Evolutionary conservation across 2,888 invertebrate species (phyloP), one percentile per base, ranked within the genome.

Genomic region (Limnephilus rhombicus): DNA sequence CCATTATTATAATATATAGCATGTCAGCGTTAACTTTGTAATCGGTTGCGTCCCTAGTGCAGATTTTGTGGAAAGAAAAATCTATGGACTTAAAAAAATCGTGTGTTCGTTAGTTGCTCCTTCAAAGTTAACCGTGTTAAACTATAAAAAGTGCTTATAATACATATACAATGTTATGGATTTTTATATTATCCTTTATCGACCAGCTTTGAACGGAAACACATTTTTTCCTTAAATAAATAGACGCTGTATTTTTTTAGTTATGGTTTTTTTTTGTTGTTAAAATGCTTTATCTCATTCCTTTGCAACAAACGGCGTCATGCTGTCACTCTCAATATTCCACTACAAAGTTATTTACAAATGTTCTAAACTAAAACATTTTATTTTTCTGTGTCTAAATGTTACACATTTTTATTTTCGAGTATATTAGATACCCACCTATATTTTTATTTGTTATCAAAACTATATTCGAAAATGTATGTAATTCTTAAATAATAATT

Each of bases 401-500:
- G 18, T 18, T 53, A 53, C 53, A 68, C 68, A 68, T 68, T 68
- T 68, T 68, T 68, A 24, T 18, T 68, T 68, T 68, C 24, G 68
- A 24, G 83, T 83, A 37, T 37, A 37, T 83, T 34, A 83, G 24
- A 24, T 83, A 83, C 83, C 37, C 83, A 18, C 34, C 37, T 34
- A 37, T 83, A 83, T 83, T 83, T 83, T 83, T 83, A 18, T 37
- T 37, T 37, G 83, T 83, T 24, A 37, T 83, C 24, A 34, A 83
- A 83, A 68, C 24, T 68, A 68, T 68, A 68, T 68, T 68, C 1
- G 68, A 68, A 9, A 68, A 34, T 83, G 34, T 34, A 34, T 13
- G 41, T 41, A 41, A 41, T 83, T 34, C 68, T 68, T 68, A 68
- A 68, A 24, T 68, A n/a, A 68, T 68, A 68, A 68, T 68, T 7